Evolutionary conservation across 2,113 vertebrate genomes (phyloP).

Genomic region (Fukomys damarensis): DNA sequence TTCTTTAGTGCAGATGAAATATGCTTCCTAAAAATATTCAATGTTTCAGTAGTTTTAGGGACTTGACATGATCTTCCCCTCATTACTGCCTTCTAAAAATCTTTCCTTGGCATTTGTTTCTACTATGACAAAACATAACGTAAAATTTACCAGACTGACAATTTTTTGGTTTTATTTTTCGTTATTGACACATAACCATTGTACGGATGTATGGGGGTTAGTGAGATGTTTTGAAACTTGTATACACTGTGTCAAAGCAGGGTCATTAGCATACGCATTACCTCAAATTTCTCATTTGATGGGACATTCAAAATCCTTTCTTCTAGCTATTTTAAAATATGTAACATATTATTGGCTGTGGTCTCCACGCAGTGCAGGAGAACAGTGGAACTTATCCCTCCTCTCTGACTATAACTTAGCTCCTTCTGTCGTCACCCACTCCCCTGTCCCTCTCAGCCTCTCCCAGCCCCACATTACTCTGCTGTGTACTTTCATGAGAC

Average conservation of each 20-base stretch:
- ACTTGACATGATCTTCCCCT: not conserved
- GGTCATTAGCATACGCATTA: not conserved
- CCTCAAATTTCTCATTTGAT: not conserved
- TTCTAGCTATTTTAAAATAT: not conserved
- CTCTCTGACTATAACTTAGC: not conserved
- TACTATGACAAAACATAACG: not conserved
- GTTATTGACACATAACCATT: not conserved
- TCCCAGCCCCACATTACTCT: not conserved
- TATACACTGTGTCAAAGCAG: not conserved
- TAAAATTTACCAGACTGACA: not conserved
- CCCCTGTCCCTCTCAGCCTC: not conserved
- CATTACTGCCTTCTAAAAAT: not conserved
- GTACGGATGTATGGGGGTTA: too few species aligned
- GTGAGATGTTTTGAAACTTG: not conserved
- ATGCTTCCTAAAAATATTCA: not conserved
- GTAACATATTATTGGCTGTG: not conserved
- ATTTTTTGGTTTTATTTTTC: not conserved
- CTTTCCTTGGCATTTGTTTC: not conserved
- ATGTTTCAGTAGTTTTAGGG: not conserved
- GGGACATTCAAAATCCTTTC: not conserved
- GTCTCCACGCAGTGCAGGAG: not conserved
- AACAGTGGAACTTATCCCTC: not conserved
- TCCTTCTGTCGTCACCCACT: not conserved
- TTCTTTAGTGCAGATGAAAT: not conserved
- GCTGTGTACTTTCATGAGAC: not conserved